Conservation (phyloP, 2,888 invertebrate species). For the Sisyra terminalis region DNA sequence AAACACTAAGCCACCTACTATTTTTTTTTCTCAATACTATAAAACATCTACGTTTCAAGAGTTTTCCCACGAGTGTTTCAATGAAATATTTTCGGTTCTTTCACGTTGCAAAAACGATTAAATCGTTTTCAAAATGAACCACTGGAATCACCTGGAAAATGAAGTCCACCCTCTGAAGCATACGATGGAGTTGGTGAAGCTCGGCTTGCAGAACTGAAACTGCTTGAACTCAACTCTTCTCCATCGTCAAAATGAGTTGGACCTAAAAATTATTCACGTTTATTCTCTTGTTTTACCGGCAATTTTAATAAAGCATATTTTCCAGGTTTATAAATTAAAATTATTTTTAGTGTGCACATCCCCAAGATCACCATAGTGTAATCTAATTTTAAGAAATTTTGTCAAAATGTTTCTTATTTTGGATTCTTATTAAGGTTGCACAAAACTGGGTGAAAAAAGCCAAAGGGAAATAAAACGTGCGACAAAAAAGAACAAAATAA, state of each 20-base stretch:
- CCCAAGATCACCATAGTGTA: not conserved
- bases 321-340: not conserved
- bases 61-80: too few relatives aligned
- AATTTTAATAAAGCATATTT: not conserved
- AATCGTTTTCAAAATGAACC: slow-evolving; percentile 31
- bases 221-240: slow-evolving; percentile 70
- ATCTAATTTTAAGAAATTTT: not conserved
- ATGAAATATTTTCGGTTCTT: too few relatives aligned
- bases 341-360: not conserved
- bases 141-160: slow-evolving; percentile 64
- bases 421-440: not conserved
- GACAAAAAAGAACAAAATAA: too few relatives aligned
- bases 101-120: not conserved
- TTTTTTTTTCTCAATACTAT: too few relatives aligned
- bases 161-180: slow-evolving; percentile 56
- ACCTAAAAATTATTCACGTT: slow-evolving; percentile 21
- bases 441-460: too few relatives aligned
- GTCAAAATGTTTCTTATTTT: not conserved
- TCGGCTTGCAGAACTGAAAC: slow-evolving; percentile 67
- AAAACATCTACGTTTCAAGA: too few relatives aligned
- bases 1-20: too few relatives aligned
- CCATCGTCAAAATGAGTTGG: slow-evolving; percentile 43
- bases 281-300: not conserved
- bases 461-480: too few relatives aligned
- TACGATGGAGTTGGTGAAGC: slow-evolving; percentile 66